Conservation (phyloP, 2,797 vertebrate species). For the Monodelphis domestica region DNA sequence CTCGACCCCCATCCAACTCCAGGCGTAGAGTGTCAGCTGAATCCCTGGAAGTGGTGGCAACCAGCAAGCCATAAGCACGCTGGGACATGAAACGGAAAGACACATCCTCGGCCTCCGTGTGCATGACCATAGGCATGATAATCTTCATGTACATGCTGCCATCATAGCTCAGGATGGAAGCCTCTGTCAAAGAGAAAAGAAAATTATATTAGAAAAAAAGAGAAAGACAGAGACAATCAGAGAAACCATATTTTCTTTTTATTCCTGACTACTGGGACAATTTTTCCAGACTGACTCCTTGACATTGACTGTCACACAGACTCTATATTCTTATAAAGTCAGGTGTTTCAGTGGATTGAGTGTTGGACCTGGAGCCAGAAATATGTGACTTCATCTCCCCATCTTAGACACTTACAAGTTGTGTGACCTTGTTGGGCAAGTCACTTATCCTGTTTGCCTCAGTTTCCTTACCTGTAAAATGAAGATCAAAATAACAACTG, state of each 20-base stretch:
- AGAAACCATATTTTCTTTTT: background rate
- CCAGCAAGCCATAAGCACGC: conserved; percentile 94
- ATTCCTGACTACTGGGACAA: background rate
- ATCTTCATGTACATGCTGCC: conserved; percentile 99
- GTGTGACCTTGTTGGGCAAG: too few species aligned
- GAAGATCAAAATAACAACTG: too few species aligned
- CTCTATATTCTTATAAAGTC: background rate
- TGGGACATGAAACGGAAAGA: conserved; percentile 98
- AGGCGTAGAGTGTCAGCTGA: conserved; percentile 95
- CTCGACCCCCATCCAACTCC: conserved; percentile 95
- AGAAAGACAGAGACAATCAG: background rate
- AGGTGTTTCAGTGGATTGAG: background rate
- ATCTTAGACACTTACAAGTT: too few species aligned
- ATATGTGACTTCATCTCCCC: too few species aligned
- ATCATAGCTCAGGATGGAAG: conserved; percentile 95
- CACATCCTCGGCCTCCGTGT: conserved; percentile 97
- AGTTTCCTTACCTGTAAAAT: too few species aligned
- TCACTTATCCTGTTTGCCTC: too few species aligned
- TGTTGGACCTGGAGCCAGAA: too few species aligned
- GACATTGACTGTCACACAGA: background rate
- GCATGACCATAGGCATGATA: conserved; percentile 94
- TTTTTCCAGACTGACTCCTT: background rate
- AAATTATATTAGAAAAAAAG: conserved; percentile 33
- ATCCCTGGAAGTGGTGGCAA: conserved; percentile 95
- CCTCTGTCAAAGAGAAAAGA: conserved; percentile 87